phyloP scores from a whole-genome alignment of 2,113 vertebrate genomes.

The Gopherus flavomarginatus region DNA sequence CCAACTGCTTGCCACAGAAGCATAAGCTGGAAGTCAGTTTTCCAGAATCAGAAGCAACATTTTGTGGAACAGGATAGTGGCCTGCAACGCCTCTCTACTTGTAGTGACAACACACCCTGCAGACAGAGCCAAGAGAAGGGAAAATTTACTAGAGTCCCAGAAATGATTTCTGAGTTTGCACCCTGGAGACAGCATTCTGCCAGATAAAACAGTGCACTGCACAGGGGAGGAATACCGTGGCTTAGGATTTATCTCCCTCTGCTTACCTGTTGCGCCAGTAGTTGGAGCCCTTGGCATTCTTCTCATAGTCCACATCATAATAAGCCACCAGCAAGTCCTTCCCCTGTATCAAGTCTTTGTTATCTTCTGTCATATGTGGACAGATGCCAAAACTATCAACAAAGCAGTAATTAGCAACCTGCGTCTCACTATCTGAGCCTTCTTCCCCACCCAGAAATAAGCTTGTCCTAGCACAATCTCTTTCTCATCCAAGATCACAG shows the following conservation, averaged over 20 bases:
- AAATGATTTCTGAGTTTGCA: neutral
- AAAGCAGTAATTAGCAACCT: neutral
- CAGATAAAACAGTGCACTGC: neutral
- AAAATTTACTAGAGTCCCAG: neutral
- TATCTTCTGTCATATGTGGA: slow-evolving; percentile 96
- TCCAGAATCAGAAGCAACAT: neutral
- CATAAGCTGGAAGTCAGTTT: neutral
- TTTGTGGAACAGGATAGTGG: neutral
- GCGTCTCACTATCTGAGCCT: neutral
- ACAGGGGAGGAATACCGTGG: neutral
- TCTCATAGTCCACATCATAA: slow-evolving; percentile 96
- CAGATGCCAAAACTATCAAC: slow-evolving; percentile 91
- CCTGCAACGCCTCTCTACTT: neutral
- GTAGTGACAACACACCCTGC: neutral
- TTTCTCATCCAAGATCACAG: neutral
- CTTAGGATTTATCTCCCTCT: neutral
- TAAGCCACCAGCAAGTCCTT: slow-evolving; percentile 95
- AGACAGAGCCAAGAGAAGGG: neutral
- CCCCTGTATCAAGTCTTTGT: slow-evolving; percentile 93
- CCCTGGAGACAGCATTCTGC: neutral
- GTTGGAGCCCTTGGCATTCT: slow-evolving; percentile 97
- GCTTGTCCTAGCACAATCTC: neutral
- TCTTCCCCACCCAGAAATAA: rapidly evolving
- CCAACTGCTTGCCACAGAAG: neutral
- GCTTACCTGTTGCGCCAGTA: slow-evolving; percentile 98